Base-by-base conservation (phyloP, 2,797 vertebrate species). In the Enteromius argenteus region DNA sequence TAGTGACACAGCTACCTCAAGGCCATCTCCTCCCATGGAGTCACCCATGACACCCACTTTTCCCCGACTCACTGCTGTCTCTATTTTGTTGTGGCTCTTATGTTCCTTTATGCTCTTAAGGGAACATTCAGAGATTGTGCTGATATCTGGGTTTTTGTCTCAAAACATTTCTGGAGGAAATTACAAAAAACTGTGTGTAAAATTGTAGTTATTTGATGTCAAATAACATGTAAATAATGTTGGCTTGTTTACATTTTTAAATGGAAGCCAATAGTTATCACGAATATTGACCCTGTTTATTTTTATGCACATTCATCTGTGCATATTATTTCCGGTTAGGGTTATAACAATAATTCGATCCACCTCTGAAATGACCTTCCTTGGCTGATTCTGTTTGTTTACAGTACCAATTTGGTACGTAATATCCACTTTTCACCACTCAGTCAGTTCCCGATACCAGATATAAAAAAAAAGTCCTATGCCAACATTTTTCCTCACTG, bases 1-100 rank as follows among this genome's bases (percentile, higher is more conserved):
- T 27, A 46, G 60, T 58, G 53, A 81, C 7, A 69, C 69, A 75
- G 13, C 72, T 35, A 62, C 85, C 84, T 84, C 30, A 68, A 80
- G 72, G 64, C 49, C 53, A 71, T 72, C 62, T 86, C 82, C 83
- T 83, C 84, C 66, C 49, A 83, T 79, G 87, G 74, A 83, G 86
- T 87, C 78, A 86, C 80, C 87, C 53, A 74, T 68, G 71, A 79
- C 85, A 88, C 87, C 87, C 64, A 84, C 83, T 87, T 80, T 85
- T 88, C 87, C 89, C 80, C 58, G 87, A 83, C 86, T 62, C 74
- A 30, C 85, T 85, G 77, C 86, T 86, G 76, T 86, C 79, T 78
- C 87, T 79, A 81, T 69, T 35, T 88, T 86, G 58, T 87, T 83
- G 85, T 84, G 84, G 84, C 79, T 66, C 66, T 79, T 19, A 64